These are phyloP conservation scores for Caenorhabditis becei DNA, from an alignment of 2,888 invertebrate species.

Conservation along the genomic window DNA sequence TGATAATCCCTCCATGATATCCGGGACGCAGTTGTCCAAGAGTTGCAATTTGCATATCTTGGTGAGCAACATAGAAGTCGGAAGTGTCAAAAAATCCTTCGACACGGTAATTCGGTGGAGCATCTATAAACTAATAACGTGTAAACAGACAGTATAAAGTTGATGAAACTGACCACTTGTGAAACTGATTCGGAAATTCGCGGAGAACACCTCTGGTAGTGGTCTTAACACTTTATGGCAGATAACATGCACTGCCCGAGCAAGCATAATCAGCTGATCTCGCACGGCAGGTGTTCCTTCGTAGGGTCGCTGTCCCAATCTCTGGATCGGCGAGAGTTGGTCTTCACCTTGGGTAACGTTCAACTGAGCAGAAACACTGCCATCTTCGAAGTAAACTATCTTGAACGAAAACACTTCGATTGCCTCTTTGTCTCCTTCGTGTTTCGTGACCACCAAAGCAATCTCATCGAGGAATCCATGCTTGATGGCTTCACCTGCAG, in stretches of 20 bases:
- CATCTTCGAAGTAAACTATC: slow-evolving; percentile 23
- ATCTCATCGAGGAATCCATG: slow-evolving; percentile 27
- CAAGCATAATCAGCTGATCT: slow-evolving; percentile 30
- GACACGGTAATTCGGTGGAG: neutral
- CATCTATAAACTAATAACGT: slow-evolving; percentile 17
- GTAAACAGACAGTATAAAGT: too few relatives aligned
- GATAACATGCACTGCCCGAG: slow-evolving; percentile 22
- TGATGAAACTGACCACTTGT: slow-evolving; percentile 4
- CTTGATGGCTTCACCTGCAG: slow-evolving; percentile 10
- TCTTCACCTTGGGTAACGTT: neutral
- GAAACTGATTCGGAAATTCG: slow-evolving; percentile 22
- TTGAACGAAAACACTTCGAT: slow-evolving; percentile 45
- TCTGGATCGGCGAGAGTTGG: neutral
- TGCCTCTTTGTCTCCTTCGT: slow-evolving; percentile 16
- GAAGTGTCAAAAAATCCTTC: slow-evolving; percentile 20
- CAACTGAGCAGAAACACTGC: slow-evolving; percentile 17
- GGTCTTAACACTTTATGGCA: slow-evolving; percentile 22
- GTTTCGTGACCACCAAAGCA: slow-evolving; percentile 26
- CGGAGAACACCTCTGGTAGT: slow-evolving; percentile 8
- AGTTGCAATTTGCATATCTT: slow-evolving; percentile 16
- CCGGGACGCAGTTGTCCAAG: slow-evolving; percentile 43
- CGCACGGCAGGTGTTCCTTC: slow-evolving; percentile 10
- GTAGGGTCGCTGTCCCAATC: slow-evolving; percentile 8
- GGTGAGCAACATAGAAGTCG: slow-evolving; percentile 3
- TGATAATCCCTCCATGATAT: slow-evolving; percentile 20